phyloP scores from a whole-genome alignment of 2,797 vertebrate genomes.

The Myripristis murdjan region DNA sequence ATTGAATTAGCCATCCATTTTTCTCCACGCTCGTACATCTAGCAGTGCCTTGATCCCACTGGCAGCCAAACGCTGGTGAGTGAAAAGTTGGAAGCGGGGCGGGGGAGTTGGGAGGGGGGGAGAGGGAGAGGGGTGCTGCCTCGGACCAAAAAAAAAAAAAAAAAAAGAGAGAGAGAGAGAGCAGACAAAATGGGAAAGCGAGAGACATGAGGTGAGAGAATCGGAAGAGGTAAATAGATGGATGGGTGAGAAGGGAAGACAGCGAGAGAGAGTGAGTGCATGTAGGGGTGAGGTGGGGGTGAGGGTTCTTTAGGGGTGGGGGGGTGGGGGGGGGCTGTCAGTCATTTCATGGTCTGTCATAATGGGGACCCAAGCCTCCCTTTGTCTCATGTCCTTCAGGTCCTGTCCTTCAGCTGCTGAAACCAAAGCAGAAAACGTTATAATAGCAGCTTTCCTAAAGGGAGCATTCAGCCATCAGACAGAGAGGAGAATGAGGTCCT shows the following conservation, averaged over 20 bases:
- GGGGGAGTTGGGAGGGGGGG: neutral
- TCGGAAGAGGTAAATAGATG: constrained; percentile 37
- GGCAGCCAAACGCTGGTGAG: constrained; percentile 74
- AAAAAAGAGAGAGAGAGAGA: no score
- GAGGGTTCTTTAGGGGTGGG: no score
- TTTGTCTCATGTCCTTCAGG: constrained; percentile 66
- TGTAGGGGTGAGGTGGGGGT: constrained; percentile 24
- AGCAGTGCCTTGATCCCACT: constrained; percentile 77
- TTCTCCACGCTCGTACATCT: constrained; percentile 76
- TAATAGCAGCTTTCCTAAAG: constrained; percentile 28
- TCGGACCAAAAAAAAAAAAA: constrained; percentile 24
- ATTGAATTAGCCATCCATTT: constrained; percentile 84
- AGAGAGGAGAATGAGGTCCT: constrained; percentile 21
- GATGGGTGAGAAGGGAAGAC: constrained; percentile 10
- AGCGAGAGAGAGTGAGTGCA: constrained; percentile 12
- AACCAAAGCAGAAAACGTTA: constrained; percentile 11
- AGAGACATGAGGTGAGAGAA: constrained; percentile 55
- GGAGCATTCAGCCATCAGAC: constrained; percentile 29
- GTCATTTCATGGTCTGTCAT: constrained; percentile 14
- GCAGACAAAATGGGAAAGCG: neutral
- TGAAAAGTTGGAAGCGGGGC: constrained; percentile 48
- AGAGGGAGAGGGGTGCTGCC: neutral
- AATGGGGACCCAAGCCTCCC: constrained; percentile 41
- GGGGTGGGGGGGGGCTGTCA: no score
- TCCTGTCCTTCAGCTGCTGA: constrained; percentile 60